A percentile compares a stretch with the other conserved stretches of the same genome.
Evolutionary conservation across 2,113 vertebrate genomes (phyloP).

Genomic region (Camarhynchus parvulus): DNA sequence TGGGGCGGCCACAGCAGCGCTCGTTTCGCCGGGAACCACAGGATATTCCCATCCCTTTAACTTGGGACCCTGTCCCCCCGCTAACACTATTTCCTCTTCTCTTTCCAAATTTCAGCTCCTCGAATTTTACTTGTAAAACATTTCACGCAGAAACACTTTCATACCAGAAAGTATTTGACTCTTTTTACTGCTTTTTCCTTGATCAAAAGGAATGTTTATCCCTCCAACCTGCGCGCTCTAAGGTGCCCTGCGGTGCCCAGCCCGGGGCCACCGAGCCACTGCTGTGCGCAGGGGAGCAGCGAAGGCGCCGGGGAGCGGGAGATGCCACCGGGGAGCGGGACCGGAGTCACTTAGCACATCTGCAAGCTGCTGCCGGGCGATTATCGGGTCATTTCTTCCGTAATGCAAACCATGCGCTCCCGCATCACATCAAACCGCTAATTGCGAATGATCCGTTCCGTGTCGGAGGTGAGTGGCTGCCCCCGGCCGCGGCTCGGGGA

Average conservation of each 20-base stretch:
- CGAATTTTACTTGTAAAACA: neutral
- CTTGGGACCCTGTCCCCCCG: neutral
- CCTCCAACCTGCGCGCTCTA: neutral
- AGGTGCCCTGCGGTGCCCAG: neutral
- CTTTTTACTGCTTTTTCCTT: neutral
- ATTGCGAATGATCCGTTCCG: neutral
- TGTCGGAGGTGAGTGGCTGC: neutral
- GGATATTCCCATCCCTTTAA: neutral
- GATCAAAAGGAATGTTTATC: neutral
- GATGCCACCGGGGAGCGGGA: neutral
- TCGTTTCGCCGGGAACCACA: neutral
- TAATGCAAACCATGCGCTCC: neutral
- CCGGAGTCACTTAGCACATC: neutral
- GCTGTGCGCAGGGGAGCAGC: neutral
- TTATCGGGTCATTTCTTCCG: neutral
- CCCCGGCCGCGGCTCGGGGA: neutral
- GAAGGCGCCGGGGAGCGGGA: neutral
- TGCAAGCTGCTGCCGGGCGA: neutral
- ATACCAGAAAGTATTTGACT: neutral
- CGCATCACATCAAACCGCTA: neutral
- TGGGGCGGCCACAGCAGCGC: neutral
- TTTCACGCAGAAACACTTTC: neutral
- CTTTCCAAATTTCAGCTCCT: neutral
- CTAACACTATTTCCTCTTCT: neutral
- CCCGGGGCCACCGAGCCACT: neutral